Evolutionary conservation across 2,888 invertebrate genomes (phyloP), one percentile per base, ranked within the genome.

Genomic region (Drosophila birchii): DNA sequence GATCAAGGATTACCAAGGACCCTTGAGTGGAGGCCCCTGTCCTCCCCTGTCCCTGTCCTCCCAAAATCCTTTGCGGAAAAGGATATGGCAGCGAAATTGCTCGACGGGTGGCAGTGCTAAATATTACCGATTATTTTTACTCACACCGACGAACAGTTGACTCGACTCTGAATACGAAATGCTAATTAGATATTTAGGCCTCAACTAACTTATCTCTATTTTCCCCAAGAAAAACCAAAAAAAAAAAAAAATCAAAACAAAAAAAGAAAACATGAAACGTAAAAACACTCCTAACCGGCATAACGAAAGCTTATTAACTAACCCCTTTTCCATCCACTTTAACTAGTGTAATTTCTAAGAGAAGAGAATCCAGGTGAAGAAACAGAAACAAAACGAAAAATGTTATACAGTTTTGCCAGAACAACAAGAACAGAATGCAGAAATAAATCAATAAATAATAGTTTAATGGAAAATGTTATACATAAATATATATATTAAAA

Each of bases 401-500:
- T 76, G 79, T 73, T 80, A 77, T 57, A 78, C 61, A 61, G 71
- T 75, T 78, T 88, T 84, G 79, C 49, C 45, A 47, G 63, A 49
- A 62, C 34, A 57, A 67, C 49, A 36, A 45, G 54, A 57, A 57
- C 75, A 76, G 66, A 66, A 76, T 63, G 84, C 49, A 75, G 69
- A 83, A 76, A 49, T 47, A 72, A 84, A 76, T 61, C 69, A 82
- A 73, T 80, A 86, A 86, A 81, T 74, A 84, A 79, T 84, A 88
- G 80, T 86, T 81, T 79, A 86, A 88, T 67, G 80, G 75, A 66
- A 84, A 88, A 78, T 78, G 80, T 87, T 87, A 83, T 85, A 71
- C 45, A 73, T 66, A 43, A 63, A 58, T 47, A 55, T 64, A 56
- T 63, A 75, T 75, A 58, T 69, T 68, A 67, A 77, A 64, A 64